phyloP scores from a whole-genome alignment of 2,888 invertebrate species.

The Heliconius erato region DNA sequence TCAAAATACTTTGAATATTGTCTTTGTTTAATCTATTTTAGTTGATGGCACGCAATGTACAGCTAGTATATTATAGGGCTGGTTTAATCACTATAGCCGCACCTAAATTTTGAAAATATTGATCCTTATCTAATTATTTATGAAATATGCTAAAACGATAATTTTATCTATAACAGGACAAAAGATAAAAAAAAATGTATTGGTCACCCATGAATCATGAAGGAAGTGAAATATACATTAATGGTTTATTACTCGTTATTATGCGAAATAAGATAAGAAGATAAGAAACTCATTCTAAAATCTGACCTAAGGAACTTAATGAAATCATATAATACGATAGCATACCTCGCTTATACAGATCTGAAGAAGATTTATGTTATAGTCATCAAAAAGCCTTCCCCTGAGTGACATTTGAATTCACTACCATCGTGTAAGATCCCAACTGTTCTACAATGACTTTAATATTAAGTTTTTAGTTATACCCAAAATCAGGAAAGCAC shows the following conservation, averaged over 20 bases:
- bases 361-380: neutral
- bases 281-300: neutral
- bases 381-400: neutral
- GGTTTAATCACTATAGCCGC: constrained; percentile 35
- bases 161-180: neutral
- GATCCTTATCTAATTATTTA: constrained; percentile 32
- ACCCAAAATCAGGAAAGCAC: neutral
- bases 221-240: neutral
- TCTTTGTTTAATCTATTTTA: no score
- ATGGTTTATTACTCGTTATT: neutral
- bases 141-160: neutral
- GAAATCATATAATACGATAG: no score
- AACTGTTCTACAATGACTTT: neutral
- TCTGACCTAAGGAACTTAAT: neutral
- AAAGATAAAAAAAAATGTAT: neutral
- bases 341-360: neutral
- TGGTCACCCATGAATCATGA: neutral
- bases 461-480: neutral
- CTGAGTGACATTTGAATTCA: neutral
- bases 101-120: constrained; percentile 36
- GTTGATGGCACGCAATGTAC: no score
- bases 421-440: neutral
- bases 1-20: no score
- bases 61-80: constrained; percentile 32
- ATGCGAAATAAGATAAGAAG: neutral